phyloP scores from a whole-genome alignment of 2,888 invertebrate species.

The Ennomos quercinarius region DNA sequence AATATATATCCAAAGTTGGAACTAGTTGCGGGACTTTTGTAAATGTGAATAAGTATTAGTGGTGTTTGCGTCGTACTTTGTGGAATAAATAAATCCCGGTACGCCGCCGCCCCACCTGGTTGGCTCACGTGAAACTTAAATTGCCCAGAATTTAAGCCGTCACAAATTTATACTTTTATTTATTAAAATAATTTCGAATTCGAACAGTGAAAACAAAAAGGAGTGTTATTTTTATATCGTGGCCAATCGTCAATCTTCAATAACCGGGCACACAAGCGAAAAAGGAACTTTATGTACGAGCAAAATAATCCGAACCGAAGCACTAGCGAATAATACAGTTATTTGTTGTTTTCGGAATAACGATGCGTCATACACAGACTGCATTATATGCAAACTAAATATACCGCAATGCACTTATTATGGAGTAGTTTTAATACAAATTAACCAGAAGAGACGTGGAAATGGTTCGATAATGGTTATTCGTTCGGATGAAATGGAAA shows the following conservation, averaged over 20 bases:
- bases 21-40: constrained; percentile 30
- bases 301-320: neutral
- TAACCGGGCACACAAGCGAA: constrained; percentile 3
- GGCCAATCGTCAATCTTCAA: neutral
- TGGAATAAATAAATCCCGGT: constrained; percentile 37
- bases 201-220: constrained; percentile 4
- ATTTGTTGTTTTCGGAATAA: neutral
- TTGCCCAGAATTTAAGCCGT: constrained; percentile 28
- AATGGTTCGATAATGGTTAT: too few relatives aligned
- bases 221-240: constrained; percentile 2
- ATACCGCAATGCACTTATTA: too few relatives aligned
- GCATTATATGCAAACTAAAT: too few relatives aligned
- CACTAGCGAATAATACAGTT: constrained; percentile 2
- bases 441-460: too few relatives aligned
- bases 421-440: too few relatives aligned
- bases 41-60: constrained; percentile 31
- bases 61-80: constrained; percentile 29
- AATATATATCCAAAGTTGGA: constrained; percentile 29
- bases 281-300: neutral
- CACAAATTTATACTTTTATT: constrained; percentile 20
- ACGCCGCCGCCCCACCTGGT: constrained; percentile 33
- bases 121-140: constrained; percentile 34
- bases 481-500: too few relatives aligned
- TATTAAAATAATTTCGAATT: constrained; percentile 8
- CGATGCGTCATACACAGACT: too few relatives aligned